Percentiles rank a stretch among this genome's conserved stretches.
Conservation (phyloP, 2,797 vertebrate genomes). For the Chelidonichthys spinosus region DNA sequence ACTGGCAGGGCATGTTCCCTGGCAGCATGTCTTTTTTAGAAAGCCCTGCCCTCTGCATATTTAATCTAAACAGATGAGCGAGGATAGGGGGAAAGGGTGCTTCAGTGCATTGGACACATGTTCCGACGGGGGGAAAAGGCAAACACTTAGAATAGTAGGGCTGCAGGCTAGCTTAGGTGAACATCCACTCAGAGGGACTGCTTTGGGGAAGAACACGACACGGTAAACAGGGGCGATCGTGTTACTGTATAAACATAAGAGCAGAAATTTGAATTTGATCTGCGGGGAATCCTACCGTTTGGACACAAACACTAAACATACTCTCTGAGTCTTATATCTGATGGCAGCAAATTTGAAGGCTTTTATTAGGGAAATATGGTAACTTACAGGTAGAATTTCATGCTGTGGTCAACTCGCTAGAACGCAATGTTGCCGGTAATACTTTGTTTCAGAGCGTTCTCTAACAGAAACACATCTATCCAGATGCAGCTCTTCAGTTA, state of each 20-base stretch:
- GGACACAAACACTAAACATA: conserved; percentile 2
- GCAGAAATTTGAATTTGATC: conserved; percentile 29
- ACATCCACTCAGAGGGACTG: conserved; percentile 13
- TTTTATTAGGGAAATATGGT: background rate
- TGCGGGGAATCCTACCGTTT: conserved; percentile 5
- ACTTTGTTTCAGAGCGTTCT: conserved; percentile 16
- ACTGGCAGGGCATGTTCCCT: conserved; percentile 47
- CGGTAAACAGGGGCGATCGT: conserved; percentile 20
- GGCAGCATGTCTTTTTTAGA: conserved; percentile 46
- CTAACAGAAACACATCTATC: conserved; percentile 32
- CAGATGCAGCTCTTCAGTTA: conserved; percentile 23
- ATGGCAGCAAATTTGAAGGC: conserved; percentile 2
- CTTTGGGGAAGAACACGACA: conserved; percentile 33
- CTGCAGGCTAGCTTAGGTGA: conserved; percentile 44
- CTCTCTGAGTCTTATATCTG: conserved; percentile 6
- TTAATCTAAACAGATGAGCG: conserved; percentile 67
- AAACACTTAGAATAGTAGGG: conserved; percentile 40
- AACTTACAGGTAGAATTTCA: background rate
- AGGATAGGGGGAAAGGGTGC: conserved; percentile 44
- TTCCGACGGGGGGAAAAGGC: conserved; percentile 35
- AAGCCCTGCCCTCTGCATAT: conserved; percentile 64
- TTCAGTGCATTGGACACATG: conserved; percentile 51
- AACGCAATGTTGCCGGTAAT: background rate
- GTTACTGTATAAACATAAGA: conserved; percentile 27
- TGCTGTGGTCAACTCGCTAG: background rate